Base-by-base conservation (phyloP, 2,113 vertebrate genomes). In the Setophaga petechia region DNA sequence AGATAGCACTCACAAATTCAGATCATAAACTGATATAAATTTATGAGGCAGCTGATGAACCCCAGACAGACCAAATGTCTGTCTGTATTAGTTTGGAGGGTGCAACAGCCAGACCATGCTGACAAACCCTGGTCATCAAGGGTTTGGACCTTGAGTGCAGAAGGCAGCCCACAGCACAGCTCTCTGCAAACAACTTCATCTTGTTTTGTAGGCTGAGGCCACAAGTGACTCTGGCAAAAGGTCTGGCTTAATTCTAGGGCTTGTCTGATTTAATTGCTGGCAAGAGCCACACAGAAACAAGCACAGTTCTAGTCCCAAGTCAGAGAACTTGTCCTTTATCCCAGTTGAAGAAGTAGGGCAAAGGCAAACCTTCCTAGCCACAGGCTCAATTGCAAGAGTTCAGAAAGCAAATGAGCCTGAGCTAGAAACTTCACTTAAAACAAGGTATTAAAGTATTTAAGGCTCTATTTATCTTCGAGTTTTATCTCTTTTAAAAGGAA, bases 111-210 rank as follows among this genome's bases (percentile, higher is more conserved):
- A 82, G 62, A 62, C 5, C 12, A 21, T 31, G 7, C 31, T 15
- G 41, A 49, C 13, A 91, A 77, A 71, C 35, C 14, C 39, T 14
- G 25, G 24, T 25, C 49, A 51, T 24, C 49, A 27, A 27, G 13
- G 24, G 24, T 27, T 51, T 51, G 49, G 22, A 10, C 5, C n/a
- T 28, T 80, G 19, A 0, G 1, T 58, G 65, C 24, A 66, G 49
- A 8, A 65, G 7, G 13, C 57, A 63, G 16, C 28, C 8, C 27
- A 31, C 20, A 67, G 15, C n/a, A 57, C 0, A 0, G 5, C 3
- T 28, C 17, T 58, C 41, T n/a, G n/a, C 16, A 89, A 24, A 49
- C 5, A 24, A 44, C 6, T 35, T 84, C 13, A 3, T 14, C 9
- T 8, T 31, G 12, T 33, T 4, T 30, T 57, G 18, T 15, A 24